Evolutionary conservation across 1,140 invertebrate species (phyloP), one percentile per base, ranked within the genome.

Genomic region (Philopotamus ludificatus): DNA sequence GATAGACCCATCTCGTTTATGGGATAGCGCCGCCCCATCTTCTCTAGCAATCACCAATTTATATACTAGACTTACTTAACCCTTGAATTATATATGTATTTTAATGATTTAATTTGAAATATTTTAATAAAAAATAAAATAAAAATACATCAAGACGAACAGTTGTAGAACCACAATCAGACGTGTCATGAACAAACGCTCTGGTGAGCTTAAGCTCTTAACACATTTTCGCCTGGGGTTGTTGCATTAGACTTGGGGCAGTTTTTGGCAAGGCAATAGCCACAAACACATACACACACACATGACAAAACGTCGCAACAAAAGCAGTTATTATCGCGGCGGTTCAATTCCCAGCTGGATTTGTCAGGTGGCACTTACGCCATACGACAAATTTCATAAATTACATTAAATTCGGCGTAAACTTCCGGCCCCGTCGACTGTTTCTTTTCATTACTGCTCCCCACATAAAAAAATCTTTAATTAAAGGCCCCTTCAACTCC

Each of bases 401-500:
- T 34, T 12, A 34, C 28, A 34, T 34, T 34, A 7, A 7, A 4
- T 4, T 12, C 28, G 12, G 4, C 4, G 28, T 34, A 12, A 4
- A 34, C 28, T 34, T 34, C 12, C 28, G 28, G 12, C 12, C 28
- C 4, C 28, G 28, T 34, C 28, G 12, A 34, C 28, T 7, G 12
- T 34, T 34, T 34, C 28, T 4, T 34, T 34, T 12, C 28, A 34
- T 34, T 34, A 34, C 12, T 34, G 4, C 28, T 7, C 28, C 28
- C 28, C 28, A 34, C 12, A 7, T 34, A 12, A 47, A 60, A 47
- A 60, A 60, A 60, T 18, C 42, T 60, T 60, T 60, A 60, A 60
- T 60, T 60, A 60, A 60, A 60, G 57, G 57, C 28, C 39, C 26
- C 57, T 60, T 23, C 16, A 18, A 34, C 47, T 34, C 57, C 57